Evolutionary conservation across 2,888 invertebrate genomes (phyloP).

Genomic region (Tromatobia lineatoria): DNA sequence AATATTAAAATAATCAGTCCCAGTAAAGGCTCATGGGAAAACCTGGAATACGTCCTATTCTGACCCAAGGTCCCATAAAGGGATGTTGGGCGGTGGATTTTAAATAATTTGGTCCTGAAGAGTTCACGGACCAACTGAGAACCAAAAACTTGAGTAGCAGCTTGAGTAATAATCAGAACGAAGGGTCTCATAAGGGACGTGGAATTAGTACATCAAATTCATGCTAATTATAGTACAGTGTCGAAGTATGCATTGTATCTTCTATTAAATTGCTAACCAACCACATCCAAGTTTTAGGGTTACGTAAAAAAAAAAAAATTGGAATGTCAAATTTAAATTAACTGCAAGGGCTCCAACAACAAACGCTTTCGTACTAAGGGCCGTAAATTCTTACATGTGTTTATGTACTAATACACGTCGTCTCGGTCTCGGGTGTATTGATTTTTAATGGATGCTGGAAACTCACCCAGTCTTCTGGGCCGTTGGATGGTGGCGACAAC

Average conservation of each 20-base stretch:
- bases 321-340: background rate
- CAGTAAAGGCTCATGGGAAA: too few relatives aligned
- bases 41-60: too few relatives aligned
- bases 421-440: conserved; percentile 67
- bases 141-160: too few relatives aligned
- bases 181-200: too few relatives aligned
- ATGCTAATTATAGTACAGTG: too few relatives aligned
- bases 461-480: conserved; percentile 48
- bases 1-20: too few relatives aligned
- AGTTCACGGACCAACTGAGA: too few relatives aligned
- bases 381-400: conserved; percentile 6
- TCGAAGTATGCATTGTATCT: background rate
- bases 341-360: background rate
- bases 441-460: conserved; percentile 70
- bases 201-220: too few relatives aligned
- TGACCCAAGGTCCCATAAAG: too few relatives aligned
- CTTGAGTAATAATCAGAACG: too few relatives aligned
- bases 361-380: background rate
- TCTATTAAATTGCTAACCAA: background rate
- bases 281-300: background rate
- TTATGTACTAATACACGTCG: conserved; percentile 26
- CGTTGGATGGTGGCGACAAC: conserved; percentile 48
- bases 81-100: too few relatives aligned
- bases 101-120: too few relatives aligned
- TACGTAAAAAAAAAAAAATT: background rate